phyloP scores from a whole-genome alignment of 2,113 vertebrate genomes.

The Gallinago undulata region DNA sequence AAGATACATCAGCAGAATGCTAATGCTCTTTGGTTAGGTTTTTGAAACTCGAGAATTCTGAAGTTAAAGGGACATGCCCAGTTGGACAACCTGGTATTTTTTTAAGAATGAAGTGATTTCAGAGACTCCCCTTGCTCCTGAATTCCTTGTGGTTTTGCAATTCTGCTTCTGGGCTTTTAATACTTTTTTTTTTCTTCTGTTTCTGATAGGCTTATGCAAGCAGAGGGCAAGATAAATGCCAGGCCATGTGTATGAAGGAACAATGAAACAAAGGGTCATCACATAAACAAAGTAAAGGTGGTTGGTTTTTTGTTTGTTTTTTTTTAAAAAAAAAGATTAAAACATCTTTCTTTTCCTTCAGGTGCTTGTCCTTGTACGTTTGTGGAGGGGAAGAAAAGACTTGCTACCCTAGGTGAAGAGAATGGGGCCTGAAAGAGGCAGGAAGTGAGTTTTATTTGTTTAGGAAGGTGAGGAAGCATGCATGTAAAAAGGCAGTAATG shows the following conservation, averaged over 20 bases:
- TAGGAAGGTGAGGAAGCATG: background rate
- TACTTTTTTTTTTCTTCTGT: background rate
- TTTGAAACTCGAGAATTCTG: background rate
- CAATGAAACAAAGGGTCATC: background rate
- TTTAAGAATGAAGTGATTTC: background rate
- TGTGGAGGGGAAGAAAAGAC: background rate
- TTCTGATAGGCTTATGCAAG: background rate
- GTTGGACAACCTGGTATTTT: background rate
- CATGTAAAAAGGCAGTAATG: background rate
- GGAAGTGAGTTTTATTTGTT: background rate
- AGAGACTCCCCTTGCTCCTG: background rate
- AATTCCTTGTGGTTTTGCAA: background rate
- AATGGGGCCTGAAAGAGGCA: background rate
- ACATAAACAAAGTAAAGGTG: background rate
- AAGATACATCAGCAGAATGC: background rate
- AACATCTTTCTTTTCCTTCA: background rate
- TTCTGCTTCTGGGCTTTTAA: background rate
- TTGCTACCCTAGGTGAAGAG: background rate
- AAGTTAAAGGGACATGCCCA: background rate
- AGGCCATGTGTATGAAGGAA: background rate
- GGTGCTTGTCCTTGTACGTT: background rate
- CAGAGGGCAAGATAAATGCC: background rate
- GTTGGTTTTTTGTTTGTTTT: no score
- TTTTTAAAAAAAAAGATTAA: background rate
- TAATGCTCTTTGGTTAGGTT: background rate